These are phyloP conservation scores for Fundulus diaphanus DNA, from an alignment of 2,797 vertebrate genomes.

Conservation along the genomic window DNA sequence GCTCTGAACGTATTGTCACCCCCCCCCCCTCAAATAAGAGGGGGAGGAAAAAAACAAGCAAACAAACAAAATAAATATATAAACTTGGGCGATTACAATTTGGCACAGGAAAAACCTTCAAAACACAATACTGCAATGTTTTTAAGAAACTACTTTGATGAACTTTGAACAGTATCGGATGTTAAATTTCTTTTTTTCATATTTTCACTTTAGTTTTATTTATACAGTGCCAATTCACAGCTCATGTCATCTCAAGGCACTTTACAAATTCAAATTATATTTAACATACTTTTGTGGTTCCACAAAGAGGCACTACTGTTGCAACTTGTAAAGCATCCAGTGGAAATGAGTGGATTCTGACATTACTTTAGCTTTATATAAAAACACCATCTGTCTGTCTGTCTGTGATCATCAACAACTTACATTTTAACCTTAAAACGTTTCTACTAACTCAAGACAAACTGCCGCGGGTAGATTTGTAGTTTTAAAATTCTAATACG, in stretches of 20 bases:
- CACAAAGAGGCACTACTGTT: not conserved
- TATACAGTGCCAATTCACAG: too few species aligned
- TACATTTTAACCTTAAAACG: too few species aligned
- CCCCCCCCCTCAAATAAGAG: too few species aligned
- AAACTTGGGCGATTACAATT: too few species aligned
- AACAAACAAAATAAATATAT: too few species aligned
- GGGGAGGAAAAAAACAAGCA: too few species aligned
- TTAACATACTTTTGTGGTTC: not conserved
- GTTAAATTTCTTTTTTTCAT: not conserved
- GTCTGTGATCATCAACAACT: too few species aligned
- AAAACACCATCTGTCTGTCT: not conserved
- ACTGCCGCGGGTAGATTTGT: not conserved
- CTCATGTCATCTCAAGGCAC: too few species aligned
- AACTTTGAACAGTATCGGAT: not conserved
- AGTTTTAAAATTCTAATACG: not conserved
- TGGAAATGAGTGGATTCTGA: not conserved
- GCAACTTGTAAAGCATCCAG: not conserved
- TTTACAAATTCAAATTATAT: too few species aligned
- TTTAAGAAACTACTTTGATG: not conserved
- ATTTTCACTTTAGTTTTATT: too few species aligned
- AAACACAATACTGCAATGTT: not conserved
- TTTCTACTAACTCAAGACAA: too few species aligned
- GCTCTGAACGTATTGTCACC: too few species aligned
- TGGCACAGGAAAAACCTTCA: not conserved
- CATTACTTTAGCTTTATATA: not conserved